phyloP scores from a whole-genome alignment of 1,140 invertebrate species.

The Drosophila baimaii region DNA sequence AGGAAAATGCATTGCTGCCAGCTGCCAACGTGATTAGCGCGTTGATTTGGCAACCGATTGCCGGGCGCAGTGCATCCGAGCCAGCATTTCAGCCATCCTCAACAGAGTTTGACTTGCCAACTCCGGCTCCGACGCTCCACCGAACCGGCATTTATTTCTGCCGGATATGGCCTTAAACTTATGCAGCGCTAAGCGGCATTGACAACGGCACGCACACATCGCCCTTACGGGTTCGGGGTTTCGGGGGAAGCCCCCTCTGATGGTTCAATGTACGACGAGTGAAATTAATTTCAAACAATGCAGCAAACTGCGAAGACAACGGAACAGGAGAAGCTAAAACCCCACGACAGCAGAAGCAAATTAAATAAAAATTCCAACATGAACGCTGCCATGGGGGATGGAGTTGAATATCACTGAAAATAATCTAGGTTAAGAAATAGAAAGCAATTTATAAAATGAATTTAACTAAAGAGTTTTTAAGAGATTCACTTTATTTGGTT shows the following conservation, averaged over 20 bases:
- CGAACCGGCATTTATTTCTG: slow-evolving; percentile 13
- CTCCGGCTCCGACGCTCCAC: slow-evolving; percentile 6
- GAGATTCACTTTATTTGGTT: too few relatives aligned
- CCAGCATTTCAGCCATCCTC: slow-evolving; percentile 23
- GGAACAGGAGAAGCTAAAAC: slow-evolving; percentile 50
- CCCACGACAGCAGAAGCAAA: slow-evolving; percentile 65
- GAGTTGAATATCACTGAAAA: slow-evolving; percentile 16
- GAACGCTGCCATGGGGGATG: slow-evolving; percentile 28
- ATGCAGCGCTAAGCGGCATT: slow-evolving; percentile 68
- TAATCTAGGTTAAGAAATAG: neutral
- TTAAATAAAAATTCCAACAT: slow-evolving; percentile 81
- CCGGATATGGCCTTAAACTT: slow-evolving; percentile 43
- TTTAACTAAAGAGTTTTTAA: neutral
- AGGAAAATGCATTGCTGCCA: slow-evolving; percentile 55
- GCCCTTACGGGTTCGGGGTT: neutral
- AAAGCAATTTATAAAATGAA: neutral
- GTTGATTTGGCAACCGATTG: slow-evolving; percentile 74
- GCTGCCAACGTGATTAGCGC: slow-evolving; percentile 72
- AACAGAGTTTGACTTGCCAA: slow-evolving; percentile 39
- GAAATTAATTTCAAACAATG: slow-evolving; percentile 83
- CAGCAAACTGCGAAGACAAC: slow-evolving; percentile 69
- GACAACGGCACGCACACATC: slow-evolving; percentile 70
- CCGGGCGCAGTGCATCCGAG: slow-evolving; percentile 29
- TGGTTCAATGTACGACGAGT: slow-evolving; percentile 69
- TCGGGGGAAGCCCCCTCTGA: slow-evolving; percentile 22